These are phyloP conservation scores for Drosophila melanica DNA, from an alignment of 1,140 invertebrate genomes.

Conservation along the genomic window DNA sequence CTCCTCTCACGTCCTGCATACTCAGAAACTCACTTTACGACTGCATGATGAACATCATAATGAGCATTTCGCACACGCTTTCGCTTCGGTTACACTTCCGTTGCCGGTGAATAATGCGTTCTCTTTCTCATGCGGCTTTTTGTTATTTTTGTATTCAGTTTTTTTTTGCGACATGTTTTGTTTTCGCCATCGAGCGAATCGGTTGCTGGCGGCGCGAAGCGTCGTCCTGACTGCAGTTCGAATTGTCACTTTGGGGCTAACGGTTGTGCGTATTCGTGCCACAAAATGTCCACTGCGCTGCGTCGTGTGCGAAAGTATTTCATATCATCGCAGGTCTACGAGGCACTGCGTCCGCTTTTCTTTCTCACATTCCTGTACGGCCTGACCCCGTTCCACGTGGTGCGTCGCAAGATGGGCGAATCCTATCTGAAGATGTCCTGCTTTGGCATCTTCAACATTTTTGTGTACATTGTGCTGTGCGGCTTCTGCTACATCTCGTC, in stretches of 20 bases:
- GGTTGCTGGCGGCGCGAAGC: constrained; percentile 22
- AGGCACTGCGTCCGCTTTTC: constrained; percentile 72
- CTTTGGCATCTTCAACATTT: constrained; percentile 68
- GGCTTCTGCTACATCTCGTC: constrained; percentile 71
- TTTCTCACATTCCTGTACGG: constrained; percentile 72
- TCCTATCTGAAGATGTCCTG: constrained; percentile 67
- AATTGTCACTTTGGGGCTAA: constrained; percentile 45
- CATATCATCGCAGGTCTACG: constrained; percentile 74
- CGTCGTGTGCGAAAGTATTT: constrained; percentile 72
- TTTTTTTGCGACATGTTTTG: constrained; percentile 21
- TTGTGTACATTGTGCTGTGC: constrained; percentile 62
- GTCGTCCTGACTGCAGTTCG: constrained; percentile 61
- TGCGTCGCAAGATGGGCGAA: constrained; percentile 59
- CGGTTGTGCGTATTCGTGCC: constrained; percentile 51
- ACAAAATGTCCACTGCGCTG: constrained; percentile 53
- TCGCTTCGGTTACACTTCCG: constrained; percentile 29
- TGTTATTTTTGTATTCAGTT: neutral
- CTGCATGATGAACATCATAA: constrained; percentile 51
- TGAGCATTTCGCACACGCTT: constrained; percentile 40
- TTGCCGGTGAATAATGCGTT: constrained; percentile 31
- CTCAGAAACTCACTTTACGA: constrained; percentile 2
- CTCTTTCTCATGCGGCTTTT: neutral
- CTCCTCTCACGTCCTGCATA: constrained; percentile 3
- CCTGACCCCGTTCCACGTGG: constrained; percentile 70
- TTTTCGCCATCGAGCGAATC: constrained; percentile 26